Percentiles rank a stretch among this genome's conserved stretches.
Conservation (phyloP, 1,140 invertebrate genomes). For the Euura saliciscinereae region DNA sequence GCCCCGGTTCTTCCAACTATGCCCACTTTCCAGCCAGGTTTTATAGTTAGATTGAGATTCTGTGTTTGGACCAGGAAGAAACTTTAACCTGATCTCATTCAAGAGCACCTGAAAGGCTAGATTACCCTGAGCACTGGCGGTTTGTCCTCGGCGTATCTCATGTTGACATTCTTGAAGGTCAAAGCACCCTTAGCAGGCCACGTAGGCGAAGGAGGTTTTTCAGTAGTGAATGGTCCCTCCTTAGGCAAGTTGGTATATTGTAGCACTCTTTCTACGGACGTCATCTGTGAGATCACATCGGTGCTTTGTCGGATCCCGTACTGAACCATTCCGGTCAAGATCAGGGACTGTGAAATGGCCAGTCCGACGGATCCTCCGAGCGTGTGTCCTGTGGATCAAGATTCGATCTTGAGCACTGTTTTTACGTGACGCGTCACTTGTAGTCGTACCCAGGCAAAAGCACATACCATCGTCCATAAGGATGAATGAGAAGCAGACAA, state of each 20-base stretch:
- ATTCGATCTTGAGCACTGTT: too few species aligned
- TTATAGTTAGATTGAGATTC: constrained; percentile 66
- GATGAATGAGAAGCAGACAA: constrained; percentile 55
- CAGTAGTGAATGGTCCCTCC: constrained; percentile 58
- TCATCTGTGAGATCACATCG: constrained; percentile 86
- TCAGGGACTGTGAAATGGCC: constrained; percentile 81
- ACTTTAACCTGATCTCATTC: neutral
- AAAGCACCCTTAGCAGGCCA: constrained; percentile 58
- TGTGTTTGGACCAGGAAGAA: constrained; percentile 9
- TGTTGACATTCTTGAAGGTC: constrained; percentile 66
- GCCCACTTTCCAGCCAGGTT: constrained; percentile 74
- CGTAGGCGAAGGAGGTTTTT: constrained; percentile 43
- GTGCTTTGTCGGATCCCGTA: constrained; percentile 87
- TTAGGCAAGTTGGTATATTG: constrained; percentile 75
- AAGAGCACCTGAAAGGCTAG: too few species aligned
- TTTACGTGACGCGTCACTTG: too few species aligned
- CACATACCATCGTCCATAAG: constrained; percentile 42
- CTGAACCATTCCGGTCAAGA: constrained; percentile 85
- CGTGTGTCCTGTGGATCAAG: too few species aligned
- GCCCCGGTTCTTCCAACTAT: constrained; percentile 80
- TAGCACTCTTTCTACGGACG: constrained; percentile 81
- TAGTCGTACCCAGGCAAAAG: neutral
- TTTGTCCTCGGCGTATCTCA: constrained; percentile 69
- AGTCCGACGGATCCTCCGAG: constrained; percentile 73
- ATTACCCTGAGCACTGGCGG: constrained; percentile 70